Percentiles rank a stretch among this genome's conserved stretches.
These are phyloP conservation scores for Crocodylus rhombifer DNA, from an alignment of 2,797 vertebrate genomes.

Conservation along the genomic window DNA sequence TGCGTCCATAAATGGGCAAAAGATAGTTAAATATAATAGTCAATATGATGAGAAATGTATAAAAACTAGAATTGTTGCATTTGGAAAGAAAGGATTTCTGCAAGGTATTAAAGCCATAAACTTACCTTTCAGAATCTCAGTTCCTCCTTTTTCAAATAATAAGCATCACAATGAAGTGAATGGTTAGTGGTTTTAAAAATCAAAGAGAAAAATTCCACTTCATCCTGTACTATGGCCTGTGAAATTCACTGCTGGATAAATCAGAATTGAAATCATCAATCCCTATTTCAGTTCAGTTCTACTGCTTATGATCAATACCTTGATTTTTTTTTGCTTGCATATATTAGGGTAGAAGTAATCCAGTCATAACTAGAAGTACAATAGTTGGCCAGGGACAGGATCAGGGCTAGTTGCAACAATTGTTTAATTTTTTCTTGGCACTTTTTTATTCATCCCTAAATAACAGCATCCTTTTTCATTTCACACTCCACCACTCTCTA, in stretches of 20 bases:
- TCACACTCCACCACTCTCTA: neutral
- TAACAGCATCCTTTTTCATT: neutral
- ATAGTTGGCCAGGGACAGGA: neutral
- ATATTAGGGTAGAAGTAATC: neutral
- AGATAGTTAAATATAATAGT: neutral
- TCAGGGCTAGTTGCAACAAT: neutral
- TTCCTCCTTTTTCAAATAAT: neutral
- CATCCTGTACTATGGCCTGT: slow-evolving; percentile 44
- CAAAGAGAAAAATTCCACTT: slow-evolving; percentile 37
- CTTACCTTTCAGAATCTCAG: neutral
- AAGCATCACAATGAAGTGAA: slow-evolving; percentile 3
- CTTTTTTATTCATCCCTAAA: neutral
- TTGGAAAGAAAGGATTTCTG: neutral
- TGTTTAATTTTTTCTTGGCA: neutral
- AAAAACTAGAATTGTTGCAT: neutral
- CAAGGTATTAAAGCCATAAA: neutral
- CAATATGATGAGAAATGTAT: neutral
- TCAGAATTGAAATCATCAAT: slow-evolving; percentile 36
- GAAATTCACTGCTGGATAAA: slow-evolving; percentile 49
- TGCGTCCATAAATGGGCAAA: neutral
- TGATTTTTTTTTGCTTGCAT: neutral
- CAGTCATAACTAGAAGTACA: neutral
- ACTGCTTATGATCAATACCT: neutral
- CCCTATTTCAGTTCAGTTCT: neutral
- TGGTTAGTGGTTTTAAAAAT: slow-evolving; percentile 43